phyloP scores from a whole-genome alignment of 2,888 invertebrate species.

The Sarcophaga variegata region DNA sequence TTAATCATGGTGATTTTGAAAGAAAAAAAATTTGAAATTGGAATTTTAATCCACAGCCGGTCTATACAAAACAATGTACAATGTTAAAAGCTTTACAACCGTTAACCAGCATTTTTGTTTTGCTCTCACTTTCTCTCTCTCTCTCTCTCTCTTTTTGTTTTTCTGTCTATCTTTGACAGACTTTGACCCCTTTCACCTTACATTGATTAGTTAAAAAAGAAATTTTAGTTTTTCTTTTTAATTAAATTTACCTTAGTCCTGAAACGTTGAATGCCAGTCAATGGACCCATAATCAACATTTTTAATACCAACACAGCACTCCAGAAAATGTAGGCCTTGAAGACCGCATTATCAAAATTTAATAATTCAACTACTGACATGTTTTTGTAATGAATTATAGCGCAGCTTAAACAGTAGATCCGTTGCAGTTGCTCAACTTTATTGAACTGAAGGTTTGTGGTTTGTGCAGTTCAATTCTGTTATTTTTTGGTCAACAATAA shows the following conservation, averaged over 20 bases:
- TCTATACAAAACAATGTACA: neutral
- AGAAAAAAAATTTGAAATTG: neutral
- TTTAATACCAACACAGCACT: conserved; percentile 81
- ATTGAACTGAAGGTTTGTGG: conserved; percentile 35
- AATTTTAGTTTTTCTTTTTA: neutral
- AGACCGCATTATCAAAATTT: conserved; percentile 78
- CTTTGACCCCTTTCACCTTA: conserved; percentile 70
- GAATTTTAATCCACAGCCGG: neutral
- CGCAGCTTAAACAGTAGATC: neutral
- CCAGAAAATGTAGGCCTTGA: conserved; percentile 82
- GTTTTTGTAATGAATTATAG: conserved; percentile 7
- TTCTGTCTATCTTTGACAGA: conserved; percentile 32
- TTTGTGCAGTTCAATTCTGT: neutral
- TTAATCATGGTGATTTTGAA: conserved; percentile 21
- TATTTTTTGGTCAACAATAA: conserved; percentile 20
- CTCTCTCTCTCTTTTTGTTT: neutral
- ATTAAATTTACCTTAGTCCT: conserved; percentile 79
- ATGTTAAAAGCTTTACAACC: no score
- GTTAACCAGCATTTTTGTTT: no score
- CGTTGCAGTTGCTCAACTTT: conserved; percentile 16
- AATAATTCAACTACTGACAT: conserved; percentile 74
- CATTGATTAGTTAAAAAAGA: conserved; percentile 4
- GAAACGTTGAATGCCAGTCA: conserved; percentile 81
- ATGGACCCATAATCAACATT: conserved; percentile 80
- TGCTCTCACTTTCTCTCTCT: neutral